These are phyloP conservation scores for Lampropteryx suffumata DNA, from an alignment of 2,888 invertebrate genomes.

Conservation along the genomic window DNA sequence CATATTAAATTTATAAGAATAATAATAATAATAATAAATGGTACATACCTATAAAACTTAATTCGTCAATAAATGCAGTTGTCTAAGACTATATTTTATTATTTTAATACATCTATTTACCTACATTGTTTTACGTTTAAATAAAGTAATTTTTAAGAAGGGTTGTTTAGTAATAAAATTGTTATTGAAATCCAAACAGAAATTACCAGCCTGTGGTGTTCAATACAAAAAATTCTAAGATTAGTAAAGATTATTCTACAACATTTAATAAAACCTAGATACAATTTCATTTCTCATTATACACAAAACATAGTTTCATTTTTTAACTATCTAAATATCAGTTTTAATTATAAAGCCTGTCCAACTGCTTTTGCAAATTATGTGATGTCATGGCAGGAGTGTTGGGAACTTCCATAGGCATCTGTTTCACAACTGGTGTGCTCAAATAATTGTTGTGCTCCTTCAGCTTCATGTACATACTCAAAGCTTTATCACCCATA, in stretches of 20 bases:
- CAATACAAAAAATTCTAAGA: background rate
- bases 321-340: constrained; percentile 29
- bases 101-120: no score
- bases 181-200: background rate
- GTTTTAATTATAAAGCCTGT: constrained; percentile 61
- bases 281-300: background rate
- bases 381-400: constrained; percentile 66
- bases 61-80: no score
- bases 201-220: constrained; percentile 37
- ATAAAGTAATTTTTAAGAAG: no score
- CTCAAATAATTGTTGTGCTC: constrained; percentile 65
- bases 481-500: constrained; percentile 52
- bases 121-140: no score
- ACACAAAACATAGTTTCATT: background rate
- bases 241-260: background rate
- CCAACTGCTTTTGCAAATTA: constrained; percentile 68
- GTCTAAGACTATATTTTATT: no score
- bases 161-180: no score
- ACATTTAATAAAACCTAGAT: background rate
- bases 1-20: no score
- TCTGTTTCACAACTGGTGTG: constrained; percentile 57
- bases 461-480: constrained; percentile 71
- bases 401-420: constrained; percentile 39
- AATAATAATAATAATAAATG: no score
- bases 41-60: no score